Evolutionary conservation across 1,140 invertebrate genomes (phyloP), one percentile per base, ranked within the genome.

Genomic region (Nomia melanderi): DNA sequence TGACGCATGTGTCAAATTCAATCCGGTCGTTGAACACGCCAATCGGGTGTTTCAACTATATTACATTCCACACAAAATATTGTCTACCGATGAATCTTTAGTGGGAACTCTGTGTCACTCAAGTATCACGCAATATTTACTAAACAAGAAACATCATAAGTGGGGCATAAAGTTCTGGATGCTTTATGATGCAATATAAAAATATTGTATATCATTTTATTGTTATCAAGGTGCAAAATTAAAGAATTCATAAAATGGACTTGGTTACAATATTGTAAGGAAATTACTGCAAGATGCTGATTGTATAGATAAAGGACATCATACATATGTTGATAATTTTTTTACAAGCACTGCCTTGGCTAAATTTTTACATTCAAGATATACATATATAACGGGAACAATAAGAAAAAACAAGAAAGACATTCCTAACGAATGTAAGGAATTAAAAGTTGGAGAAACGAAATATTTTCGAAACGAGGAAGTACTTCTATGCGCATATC

Each of bases 151-250:
- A n/a, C n/a, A n/a, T n/a, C n/a, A n/a, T n/a, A n/a, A n/a, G n/a
- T n/a, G 81, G 84, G 85, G 80, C 14, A 83, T 85, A 70, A 87
- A 86, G 79, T 83, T 83, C 74, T 86, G 81, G 78, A 82, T 87
- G 82, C 66, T 83, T 14, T 83, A 81, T 72, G 84, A 87, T 63
- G 57, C 78, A 54, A 65, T 87, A 25, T 53, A 66, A n/a, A 86
- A 87, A 74, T 87, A 86, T 82, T 86, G 81, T 80, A 72, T 87
- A 57, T 36, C 64, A 17, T 82, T 85, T 33, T 80, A 70, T 74
- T 85, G 80, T 53, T 84, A 85, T 39, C 71, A 67, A 66, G 81
- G 78, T 53, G 81, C 78, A 74, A 81, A 77, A 72, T 9, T 9
- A 72, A 72, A 5, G 47, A 62, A 0, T 71, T 31, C 23, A 50